Evolutionary conservation across 2,797 vertebrate genomes (phyloP).

Genomic region (Sebastes iracundus): DNA sequence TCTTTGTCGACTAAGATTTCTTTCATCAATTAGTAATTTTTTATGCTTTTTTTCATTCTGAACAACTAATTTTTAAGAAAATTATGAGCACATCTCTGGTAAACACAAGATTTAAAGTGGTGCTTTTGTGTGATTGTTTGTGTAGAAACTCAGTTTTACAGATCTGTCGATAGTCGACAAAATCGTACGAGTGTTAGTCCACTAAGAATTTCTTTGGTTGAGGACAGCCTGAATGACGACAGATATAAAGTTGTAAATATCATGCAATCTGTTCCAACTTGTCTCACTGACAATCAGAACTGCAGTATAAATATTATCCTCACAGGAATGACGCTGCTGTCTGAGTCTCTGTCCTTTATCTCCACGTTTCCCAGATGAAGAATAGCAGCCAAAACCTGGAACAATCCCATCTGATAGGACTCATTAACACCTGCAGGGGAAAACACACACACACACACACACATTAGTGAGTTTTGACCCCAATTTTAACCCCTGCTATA

Average conservation of each 20-base stretch:
- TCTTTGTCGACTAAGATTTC: too few species aligned
- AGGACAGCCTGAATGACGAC: too few species aligned
- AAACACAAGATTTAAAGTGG: too few species aligned
- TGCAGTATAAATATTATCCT: constrained; percentile 56
- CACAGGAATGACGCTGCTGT: constrained; percentile 94
- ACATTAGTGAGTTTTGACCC: neutral
- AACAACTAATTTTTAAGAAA: too few species aligned
- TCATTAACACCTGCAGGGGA: constrained; percentile 90
- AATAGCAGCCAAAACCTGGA: constrained; percentile 94
- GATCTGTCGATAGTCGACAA: too few species aligned
- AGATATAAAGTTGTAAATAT: neutral
- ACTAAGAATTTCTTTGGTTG: too few species aligned
- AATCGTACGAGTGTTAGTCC: too few species aligned
- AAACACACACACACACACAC: constrained; percentile 44
- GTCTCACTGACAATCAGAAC: neutral
- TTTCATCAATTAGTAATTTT: too few species aligned
- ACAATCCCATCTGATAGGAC: constrained; percentile 94
- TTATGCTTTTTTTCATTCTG: too few species aligned
- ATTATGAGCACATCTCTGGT: too few species aligned
- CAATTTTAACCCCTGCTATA: rapidly evolving
- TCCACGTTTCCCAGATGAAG: constrained; percentile 97
- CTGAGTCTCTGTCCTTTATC: constrained; percentile 91
- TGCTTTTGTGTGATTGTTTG: too few species aligned
- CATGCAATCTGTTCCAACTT: neutral
- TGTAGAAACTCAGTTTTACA: too few species aligned